phyloP scores from a whole-genome alignment of 2,797 vertebrate genomes.

The Sebastes baramenuke region DNA sequence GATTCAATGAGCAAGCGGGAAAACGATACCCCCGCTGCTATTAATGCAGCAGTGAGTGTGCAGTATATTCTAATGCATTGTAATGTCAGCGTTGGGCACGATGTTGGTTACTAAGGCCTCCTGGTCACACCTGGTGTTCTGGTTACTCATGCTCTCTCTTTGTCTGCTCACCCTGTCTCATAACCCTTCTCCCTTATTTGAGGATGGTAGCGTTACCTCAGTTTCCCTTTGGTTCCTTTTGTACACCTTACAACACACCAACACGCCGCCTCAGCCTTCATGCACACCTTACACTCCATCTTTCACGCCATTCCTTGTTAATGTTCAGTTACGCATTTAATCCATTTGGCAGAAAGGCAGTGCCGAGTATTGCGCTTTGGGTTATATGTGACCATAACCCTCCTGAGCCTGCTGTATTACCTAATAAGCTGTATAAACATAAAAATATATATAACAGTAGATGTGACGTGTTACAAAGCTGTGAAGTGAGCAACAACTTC shows the following conservation, averaged over 20 bases:
- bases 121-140: too few species aligned
- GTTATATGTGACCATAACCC: too few species aligned
- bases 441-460: too few species aligned
- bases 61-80: too few species aligned
- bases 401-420: too few species aligned
- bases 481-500: too few species aligned
- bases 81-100: too few species aligned
- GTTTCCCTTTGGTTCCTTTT: neutral
- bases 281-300: neutral
- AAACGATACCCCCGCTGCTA: neutral
- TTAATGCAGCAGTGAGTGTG: neutral
- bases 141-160: too few species aligned
- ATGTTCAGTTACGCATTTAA: neutral
- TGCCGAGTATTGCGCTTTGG: too few species aligned
- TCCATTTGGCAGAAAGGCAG: neutral
- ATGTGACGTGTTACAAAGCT: too few species aligned
- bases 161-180: neutral
- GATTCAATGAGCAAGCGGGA: neutral
- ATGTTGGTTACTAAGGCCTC: too few species aligned
- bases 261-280: neutral
- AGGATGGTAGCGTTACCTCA: neutral
- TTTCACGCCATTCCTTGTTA: neutral
- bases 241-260: neutral
- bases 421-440: too few species aligned
- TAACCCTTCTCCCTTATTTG: neutral